Evolutionary conservation across 64 coral and sea anemone genomes (phyloP).

Genomic region (Anthopleura sola): DNA sequence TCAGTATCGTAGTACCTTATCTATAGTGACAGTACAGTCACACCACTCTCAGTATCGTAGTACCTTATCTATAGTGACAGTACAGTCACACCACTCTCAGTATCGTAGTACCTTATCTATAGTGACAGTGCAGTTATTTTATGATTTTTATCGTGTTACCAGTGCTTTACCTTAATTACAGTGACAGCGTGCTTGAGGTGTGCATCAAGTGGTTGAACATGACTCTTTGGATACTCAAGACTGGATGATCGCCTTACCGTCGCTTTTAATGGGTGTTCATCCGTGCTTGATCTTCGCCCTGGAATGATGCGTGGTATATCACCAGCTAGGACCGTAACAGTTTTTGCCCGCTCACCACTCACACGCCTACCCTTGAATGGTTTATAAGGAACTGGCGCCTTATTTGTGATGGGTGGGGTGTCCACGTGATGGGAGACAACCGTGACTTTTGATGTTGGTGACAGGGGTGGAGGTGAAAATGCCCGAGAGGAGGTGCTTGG

Average conservation of each 20-base stretch:
- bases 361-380: background rate
- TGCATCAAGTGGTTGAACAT: background rate
- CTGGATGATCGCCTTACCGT: conserved; percentile 7
- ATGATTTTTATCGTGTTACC: background rate
- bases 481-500: background rate
- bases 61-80: background rate
- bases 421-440: conserved; percentile 6
- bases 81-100: background rate
- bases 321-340: conserved; percentile 38
- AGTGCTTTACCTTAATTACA: conserved; percentile 11
- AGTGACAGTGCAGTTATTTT: background rate
- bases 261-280: conserved; percentile 10
- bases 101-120: background rate
- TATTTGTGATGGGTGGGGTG: background rate
- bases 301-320: conserved; percentile 28
- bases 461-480: background rate
- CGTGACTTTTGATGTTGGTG: conserved; percentile 1
- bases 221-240: conserved; percentile 17
- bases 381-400: background rate
- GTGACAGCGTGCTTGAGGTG: conserved; percentile 11
- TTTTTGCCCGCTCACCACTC: conserved; percentile 35
- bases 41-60: background rate
- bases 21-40: background rate
- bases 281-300: conserved; percentile 11
- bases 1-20: background rate